Evolutionary conservation across 1,140 invertebrate genomes (phyloP), one percentile per base, ranked within the genome.

Genomic region (Bombus superbus): DNA sequence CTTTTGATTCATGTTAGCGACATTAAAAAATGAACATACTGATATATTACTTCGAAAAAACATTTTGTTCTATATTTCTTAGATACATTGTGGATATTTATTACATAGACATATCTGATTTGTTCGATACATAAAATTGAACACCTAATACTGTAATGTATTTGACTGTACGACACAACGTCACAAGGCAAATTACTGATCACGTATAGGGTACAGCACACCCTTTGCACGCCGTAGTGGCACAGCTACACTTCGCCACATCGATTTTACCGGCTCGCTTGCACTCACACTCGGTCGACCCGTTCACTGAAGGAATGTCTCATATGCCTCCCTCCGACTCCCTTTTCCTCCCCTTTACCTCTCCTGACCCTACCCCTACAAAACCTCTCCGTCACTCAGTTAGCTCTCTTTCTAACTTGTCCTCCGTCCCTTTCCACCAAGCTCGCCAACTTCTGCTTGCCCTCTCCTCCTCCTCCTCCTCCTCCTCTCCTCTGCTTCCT

Each of bases 261-360:
- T 94, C 93, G 93, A 94, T 94, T 94, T 94, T 94, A 92, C 93
- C 92, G 92, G 92, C 91, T 93, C 88, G 91, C 92, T 92, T 92
- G 91, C 92, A 90, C 91, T 91, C 92, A 91, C 90, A 90, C 91
- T 86, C 88, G 87, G 85, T 86, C 91, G 90, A 91, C 74, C 88
- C 89, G 90, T 92, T 93, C 91, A 91, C 91, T 87, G 82, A 92
- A 94, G 93, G 92, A 94, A 93, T 92, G 93, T 93, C 91, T 92
- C 90, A 91, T 93, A 91, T 89, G 89, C 87, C 88, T 91, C 90
- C 85, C 80, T 90, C 88, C 87, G 86, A 79, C 81, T 86, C 78
- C 68, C 88, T 79, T 88, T 81, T 85, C 74, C 85, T 87, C 85
- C 91, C 79, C 83, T 80, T 73, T 81, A 15, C 59, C 62, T 57